These are phyloP conservation scores for Pelvicachromis taeniatus DNA, from an alignment of 2,113 vertebrate genomes.

Conservation along the genomic window DNA sequence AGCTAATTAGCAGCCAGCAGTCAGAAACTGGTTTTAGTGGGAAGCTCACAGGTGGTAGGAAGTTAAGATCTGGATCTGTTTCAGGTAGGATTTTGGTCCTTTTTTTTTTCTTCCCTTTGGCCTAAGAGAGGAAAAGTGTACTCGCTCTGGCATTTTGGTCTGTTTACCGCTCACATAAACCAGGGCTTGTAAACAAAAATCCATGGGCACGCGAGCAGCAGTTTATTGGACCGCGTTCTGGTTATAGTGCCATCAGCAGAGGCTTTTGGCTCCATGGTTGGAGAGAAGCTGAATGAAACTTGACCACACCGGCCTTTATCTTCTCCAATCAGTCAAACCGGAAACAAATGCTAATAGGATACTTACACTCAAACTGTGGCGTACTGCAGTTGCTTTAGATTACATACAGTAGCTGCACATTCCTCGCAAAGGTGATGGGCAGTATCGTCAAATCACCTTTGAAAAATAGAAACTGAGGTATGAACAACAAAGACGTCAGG, in stretches of 20 bases:
- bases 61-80: not conserved
- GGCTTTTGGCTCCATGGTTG: not conserved
- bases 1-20: constrained; percentile 16
- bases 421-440: not conserved
- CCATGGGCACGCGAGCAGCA: not conserved
- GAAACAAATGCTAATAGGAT: not conserved
- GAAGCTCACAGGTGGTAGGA: not conserved
- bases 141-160: not conserved
- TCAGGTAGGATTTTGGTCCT: not conserved
- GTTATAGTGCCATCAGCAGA: not conserved
- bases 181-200: not conserved
- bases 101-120: not conserved
- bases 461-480: constrained; percentile 80
- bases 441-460: not conserved
- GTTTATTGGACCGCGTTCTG: not conserved
- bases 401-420: not conserved
- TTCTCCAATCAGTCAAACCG: not conserved
- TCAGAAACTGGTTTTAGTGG: constrained; percentile 27
- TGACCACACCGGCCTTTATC: not conserved
- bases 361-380: rapidly evolving
- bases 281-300: not conserved
- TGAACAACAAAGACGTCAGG: constrained; percentile 98
- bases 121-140: not conserved
- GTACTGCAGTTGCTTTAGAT: not conserved
- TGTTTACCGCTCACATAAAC: not conserved